phyloP scores from a whole-genome alignment of 2,113 vertebrate species.

The Pterocles orientalis region DNA sequence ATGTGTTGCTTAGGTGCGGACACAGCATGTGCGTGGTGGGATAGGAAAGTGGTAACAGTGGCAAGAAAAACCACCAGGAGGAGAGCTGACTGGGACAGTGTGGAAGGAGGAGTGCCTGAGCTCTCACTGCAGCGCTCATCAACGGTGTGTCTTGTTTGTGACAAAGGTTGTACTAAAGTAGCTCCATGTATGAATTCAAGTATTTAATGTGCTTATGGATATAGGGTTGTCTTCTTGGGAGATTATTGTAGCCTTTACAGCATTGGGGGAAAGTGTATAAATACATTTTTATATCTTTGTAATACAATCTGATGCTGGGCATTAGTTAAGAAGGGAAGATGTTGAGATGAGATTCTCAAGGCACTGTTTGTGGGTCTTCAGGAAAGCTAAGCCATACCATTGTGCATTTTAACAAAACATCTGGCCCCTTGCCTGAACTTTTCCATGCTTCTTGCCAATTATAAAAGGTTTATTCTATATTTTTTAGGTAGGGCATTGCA shows the following conservation, averaged over 20 bases:
- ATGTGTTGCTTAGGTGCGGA: not conserved
- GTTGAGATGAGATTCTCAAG: not conserved
- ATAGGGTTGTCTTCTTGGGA: not conserved
- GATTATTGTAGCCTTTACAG: not conserved
- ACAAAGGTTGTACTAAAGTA: not conserved
- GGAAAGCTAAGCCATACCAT: not conserved
- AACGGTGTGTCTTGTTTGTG: not conserved
- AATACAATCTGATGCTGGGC: not conserved
- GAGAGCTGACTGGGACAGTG: not conserved
- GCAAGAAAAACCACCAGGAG: not conserved
- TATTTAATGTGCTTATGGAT: not conserved
- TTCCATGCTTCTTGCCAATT: constrained; percentile 59
- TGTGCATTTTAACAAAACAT: constrained; percentile 22
- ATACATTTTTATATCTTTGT: not conserved
- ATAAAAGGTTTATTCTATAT: not conserved
- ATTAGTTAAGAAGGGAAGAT: not conserved
- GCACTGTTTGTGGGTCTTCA: not conserved
- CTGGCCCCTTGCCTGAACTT: constrained; percentile 37
- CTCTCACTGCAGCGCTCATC: not conserved
- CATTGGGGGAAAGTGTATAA: not conserved
- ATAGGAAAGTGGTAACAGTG: not conserved
- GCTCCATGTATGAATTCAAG: not conserved
- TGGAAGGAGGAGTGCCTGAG: not conserved
- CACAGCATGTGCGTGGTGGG: not conserved
- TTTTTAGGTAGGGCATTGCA: constrained; percentile 31